A percentile compares a stretch with the other conserved stretches of the same genome.
These are phyloP conservation scores for Oryzias sinensis DNA, from an alignment of 2,797 vertebrate genomes.

Conservation along the genomic window DNA sequence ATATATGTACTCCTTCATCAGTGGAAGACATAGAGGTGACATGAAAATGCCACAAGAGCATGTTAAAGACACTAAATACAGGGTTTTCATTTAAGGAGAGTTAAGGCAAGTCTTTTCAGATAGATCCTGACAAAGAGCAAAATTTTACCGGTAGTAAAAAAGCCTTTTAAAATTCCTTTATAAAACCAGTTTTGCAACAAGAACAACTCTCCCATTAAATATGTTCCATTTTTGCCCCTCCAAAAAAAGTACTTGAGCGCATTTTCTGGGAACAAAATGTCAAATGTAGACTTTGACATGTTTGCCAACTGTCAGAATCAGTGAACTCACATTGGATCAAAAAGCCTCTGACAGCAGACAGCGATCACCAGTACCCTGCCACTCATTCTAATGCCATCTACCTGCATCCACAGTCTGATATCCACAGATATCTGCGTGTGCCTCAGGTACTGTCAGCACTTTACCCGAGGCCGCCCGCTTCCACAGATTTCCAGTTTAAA, in stretches of 20 bases:
- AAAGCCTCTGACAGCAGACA: conserved; percentile 26
- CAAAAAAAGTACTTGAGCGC: conserved; percentile 1
- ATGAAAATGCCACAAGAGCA: no score
- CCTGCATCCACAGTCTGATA: conserved; percentile 30
- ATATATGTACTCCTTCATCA: no score
- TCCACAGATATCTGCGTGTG: conserved; percentile 18
- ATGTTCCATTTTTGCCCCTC: neutral
- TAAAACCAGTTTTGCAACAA: neutral
- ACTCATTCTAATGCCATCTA: conserved; percentile 42
- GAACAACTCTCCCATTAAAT: neutral
- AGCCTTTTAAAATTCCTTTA: no score
- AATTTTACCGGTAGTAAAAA: no score
- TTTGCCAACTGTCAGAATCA: conserved; percentile 41
- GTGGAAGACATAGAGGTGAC: no score
- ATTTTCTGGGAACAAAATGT: conserved; percentile 19
- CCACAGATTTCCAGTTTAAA: no score
- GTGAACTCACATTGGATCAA: conserved; percentile 36
- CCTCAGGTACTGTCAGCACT: conserved; percentile 1
- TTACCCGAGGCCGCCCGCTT: neutral
- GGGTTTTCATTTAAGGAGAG: no score
- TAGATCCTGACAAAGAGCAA: no score
- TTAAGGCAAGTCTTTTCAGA: no score
- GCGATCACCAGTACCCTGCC: conserved; percentile 42
- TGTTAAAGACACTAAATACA: no score
- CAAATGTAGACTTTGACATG: conserved; percentile 25